Evolutionary conservation across 2,797 vertebrate species (phyloP).

Genomic region (Scolopax bukidnonensis): DNA sequence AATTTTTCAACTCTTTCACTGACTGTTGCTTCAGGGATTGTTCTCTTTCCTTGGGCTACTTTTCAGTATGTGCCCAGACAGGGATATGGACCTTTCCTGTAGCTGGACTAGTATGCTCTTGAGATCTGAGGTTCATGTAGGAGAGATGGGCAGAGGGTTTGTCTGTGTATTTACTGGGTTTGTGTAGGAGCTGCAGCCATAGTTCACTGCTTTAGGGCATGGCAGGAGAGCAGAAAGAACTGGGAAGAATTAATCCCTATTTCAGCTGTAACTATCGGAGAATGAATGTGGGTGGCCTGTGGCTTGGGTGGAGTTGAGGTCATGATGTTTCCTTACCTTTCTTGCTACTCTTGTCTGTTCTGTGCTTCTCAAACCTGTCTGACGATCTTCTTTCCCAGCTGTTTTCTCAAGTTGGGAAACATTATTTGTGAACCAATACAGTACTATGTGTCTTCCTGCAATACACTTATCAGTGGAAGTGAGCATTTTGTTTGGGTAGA

Average conservation of each 20-base stretch:
- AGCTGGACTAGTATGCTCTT: accelerated
- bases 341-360: conserved; percentile 10
- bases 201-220: background rate
- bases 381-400: background rate
- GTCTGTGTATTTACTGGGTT: background rate
- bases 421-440: background rate
- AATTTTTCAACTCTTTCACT: background rate
- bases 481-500: background rate
- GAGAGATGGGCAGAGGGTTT: background rate
- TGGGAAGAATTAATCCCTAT: background rate
- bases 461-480: background rate
- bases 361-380: conserved; percentile 1
- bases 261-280: background rate
- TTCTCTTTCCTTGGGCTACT: background rate
- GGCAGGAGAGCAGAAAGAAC: background rate
- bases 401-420: conserved; percentile 41
- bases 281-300: conserved; percentile 29
- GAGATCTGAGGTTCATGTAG: background rate
- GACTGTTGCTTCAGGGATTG: background rate
- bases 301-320: conserved; percentile 34
- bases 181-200: background rate
- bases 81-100: background rate
- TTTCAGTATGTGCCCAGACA: background rate
- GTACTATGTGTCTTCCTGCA: background rate
- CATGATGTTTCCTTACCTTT: conserved; percentile 15